Base-by-base conservation (phyloP, 2,797 vertebrate species). In the Syngnathus rostellatus region DNA sequence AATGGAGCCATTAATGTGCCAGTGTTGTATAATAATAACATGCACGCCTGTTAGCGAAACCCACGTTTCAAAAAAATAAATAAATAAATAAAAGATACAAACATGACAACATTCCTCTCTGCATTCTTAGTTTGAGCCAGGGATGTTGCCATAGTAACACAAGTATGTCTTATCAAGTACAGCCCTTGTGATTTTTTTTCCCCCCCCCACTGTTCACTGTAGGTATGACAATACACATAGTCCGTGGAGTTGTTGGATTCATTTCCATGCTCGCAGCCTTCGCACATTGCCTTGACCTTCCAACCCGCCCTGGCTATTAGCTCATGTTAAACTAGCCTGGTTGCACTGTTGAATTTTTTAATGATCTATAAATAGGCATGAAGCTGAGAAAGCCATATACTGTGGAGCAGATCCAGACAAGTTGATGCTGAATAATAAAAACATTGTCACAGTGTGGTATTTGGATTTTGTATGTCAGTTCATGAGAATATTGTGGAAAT, bases 111-210 rank as follows among this genome's bases (percentile, higher is more conserved):
- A 85, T 87, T 89, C 90, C 86, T 89, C 88, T 87, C 88, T 87
- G 86, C 88, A 89, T 91, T 90, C 90, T 91, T 88, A 82, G 89
- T 89, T 91, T 90, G 83, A 91, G 90, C 91, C 90, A 91, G 77
- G 86, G 89, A 89, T 82, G 91, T 93, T 93, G 87, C 89, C 90
- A 92, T 93, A 90, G 90, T 91, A 93, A 93, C 91, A 90, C 81
- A 88, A 90, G 89, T 91, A 91, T 91, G 88, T 91, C 91, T 90
- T 92, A 91, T 92, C 89, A 91, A 92, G 91, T 90, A 86, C 83
- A 82, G 88, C 88, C 90, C 91, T 92, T 89, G 87, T 92, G 88
- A 85, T 88, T 86, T 89, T 83, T 85, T 83, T 17, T 7, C 3
- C 2, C 2, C 14, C 23, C 53, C 23, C 87, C 87, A 86, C 87